A percentile compares a stretch with the other conserved stretches of the same genome.
Evolutionary conservation across 35 echinoderm and acorn worm species (phyloP).

Genomic region (Patiria miniata): DNA sequence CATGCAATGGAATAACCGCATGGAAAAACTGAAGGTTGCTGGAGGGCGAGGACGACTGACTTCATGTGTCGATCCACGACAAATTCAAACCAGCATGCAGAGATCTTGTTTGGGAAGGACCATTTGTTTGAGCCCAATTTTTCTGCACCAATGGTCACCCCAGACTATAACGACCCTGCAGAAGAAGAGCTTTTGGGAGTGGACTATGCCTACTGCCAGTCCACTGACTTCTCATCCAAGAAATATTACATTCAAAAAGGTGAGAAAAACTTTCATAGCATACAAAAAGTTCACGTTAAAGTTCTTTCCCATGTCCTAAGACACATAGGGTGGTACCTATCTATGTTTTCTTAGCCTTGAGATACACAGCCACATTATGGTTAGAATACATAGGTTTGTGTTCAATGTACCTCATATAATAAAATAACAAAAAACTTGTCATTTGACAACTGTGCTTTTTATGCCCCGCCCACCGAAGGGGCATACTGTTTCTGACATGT

Average conservation of each 20-base stretch:
- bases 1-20: slow-evolving; percentile 62
- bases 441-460: too few relatives aligned
- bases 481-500: too few relatives aligned
- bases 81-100: slow-evolving; percentile 67
- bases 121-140: slow-evolving; percentile 76
- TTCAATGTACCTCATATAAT: too few relatives aligned
- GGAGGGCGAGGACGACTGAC: slow-evolving; percentile 69
- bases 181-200: slow-evolving; percentile 73
- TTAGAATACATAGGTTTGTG: too few relatives aligned
- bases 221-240: slow-evolving; percentile 57
- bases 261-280: too few relatives aligned
- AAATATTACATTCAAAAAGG: slow-evolving; percentile 62
- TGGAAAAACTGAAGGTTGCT: slow-evolving; percentile 69
- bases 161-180: slow-evolving; percentile 20
- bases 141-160: slow-evolving; percentile 57
- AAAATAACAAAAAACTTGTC: too few relatives aligned
- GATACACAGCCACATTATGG: too few relatives aligned
- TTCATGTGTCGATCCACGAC: slow-evolving; percentile 59
- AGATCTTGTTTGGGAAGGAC: slow-evolving; percentile 63
- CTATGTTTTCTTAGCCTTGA: too few relatives aligned
- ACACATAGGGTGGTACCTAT: too few relatives aligned
- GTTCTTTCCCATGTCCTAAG: too few relatives aligned
- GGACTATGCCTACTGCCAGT: slow-evolving; percentile 76
- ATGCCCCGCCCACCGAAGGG: too few relatives aligned
- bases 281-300: too few relatives aligned